Conservation (phyloP, 2,797 vertebrate genomes). For the Eulemur albifrons region DNA sequence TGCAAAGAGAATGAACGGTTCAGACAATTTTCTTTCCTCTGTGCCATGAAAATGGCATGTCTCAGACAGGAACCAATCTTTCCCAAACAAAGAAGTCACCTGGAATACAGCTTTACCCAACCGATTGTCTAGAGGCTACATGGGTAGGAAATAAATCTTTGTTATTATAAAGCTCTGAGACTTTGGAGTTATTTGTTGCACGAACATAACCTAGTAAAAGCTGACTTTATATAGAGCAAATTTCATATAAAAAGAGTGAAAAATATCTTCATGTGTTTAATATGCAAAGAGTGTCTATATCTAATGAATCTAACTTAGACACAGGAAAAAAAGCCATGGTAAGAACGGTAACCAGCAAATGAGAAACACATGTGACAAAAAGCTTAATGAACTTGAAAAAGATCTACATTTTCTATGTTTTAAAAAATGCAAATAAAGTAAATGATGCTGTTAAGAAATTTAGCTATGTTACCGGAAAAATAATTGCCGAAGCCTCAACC, state of each 20-base stretch:
- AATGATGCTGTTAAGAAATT: neutral
- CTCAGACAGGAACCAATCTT: neutral
- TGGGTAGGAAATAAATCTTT: neutral
- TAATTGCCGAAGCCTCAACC: neutral
- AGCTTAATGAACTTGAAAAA: neutral
- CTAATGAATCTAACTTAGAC: neutral
- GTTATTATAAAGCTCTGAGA: neutral
- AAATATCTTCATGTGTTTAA: neutral
- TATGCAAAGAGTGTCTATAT: neutral
- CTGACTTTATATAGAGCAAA: neutral
- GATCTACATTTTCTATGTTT: neutral
- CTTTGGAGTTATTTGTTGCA: neutral
- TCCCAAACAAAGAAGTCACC: neutral
- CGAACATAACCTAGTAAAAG: neutral
- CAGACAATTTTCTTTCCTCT: neutral
- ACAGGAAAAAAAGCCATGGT: neutral
- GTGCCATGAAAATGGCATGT: neutral
- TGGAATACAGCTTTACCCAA: neutral
- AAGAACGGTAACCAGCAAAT: neutral
- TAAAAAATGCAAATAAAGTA: neutral
- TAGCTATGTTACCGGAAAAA: neutral
- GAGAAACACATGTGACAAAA: neutral
- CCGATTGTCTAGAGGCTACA: rapidly evolving
- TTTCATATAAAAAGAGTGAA: neutral
- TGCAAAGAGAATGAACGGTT: neutral